phyloP scores from a whole-genome alignment of 2,888 invertebrate genomes.

The Reticulitermes lucifugus region DNA sequence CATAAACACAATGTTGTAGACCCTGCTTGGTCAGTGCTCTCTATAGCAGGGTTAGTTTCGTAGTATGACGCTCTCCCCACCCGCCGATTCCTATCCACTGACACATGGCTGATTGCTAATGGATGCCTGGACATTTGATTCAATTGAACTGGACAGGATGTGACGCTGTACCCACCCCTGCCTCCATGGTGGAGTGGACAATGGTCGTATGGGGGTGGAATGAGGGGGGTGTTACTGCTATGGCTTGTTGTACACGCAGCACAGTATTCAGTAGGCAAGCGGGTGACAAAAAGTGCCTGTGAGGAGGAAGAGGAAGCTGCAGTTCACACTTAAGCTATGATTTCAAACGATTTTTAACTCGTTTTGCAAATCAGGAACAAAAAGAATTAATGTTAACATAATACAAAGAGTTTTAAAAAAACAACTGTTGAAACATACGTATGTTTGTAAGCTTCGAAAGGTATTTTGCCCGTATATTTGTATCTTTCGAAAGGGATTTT shows the following conservation, averaged over 20 bases:
- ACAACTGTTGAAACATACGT: too few relatives aligned
- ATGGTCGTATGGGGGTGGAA: neutral
- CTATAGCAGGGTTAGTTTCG: neutral
- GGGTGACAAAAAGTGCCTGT: neutral
- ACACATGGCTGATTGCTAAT: constrained; percentile 47
- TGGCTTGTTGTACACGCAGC: constrained; percentile 9
- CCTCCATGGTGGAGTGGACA: constrained; percentile 3
- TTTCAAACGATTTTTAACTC: neutral
- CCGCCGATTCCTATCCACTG: constrained; percentile 22
- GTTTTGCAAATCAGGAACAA: constrained; percentile 13
- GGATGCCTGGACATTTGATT: constrained; percentile 43
- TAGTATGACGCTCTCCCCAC: neutral
- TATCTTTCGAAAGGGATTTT: too few relatives aligned
- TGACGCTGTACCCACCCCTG: neutral
- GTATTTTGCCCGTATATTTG: too few relatives aligned
- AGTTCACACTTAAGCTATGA: constrained; percentile 23
- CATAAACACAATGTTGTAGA: constrained; percentile 27
- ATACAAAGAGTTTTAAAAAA: neutral
- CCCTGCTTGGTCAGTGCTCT: neutral
- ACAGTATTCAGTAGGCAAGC: constrained; percentile 13
- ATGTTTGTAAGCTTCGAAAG: too few relatives aligned
- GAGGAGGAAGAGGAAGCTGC: neutral
- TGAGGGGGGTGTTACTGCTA: neutral
- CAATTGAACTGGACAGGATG: constrained; percentile 41
- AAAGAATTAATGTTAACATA: neutral